Percentiles rank a stretch among this genome's conserved stretches.
Conservation (phyloP, 1,140 invertebrate species). For the Drosophila leontia region DNA sequence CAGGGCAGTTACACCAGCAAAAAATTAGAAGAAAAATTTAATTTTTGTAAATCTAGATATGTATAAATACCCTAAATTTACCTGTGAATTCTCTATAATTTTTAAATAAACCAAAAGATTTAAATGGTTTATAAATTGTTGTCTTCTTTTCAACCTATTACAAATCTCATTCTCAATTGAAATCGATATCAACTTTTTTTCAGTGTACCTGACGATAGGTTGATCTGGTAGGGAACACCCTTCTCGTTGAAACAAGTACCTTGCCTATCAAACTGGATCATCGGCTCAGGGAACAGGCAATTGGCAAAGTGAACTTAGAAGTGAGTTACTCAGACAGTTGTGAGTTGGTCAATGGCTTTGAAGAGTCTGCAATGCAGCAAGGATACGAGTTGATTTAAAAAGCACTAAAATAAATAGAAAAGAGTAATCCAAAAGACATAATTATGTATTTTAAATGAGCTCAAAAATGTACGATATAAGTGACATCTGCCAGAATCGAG, state of each 20-base stretch:
- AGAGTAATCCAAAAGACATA: neutral
- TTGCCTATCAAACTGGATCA: slow-evolving; percentile 45
- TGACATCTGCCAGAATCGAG: neutral
- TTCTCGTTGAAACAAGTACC: neutral
- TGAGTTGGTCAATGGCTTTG: slow-evolving; percentile 36
- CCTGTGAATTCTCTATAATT: no score
- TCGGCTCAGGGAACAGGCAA: slow-evolving; percentile 16
- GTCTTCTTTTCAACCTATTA: no score
- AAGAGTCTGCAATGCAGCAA: slow-evolving; percentile 20
- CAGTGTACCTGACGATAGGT: neutral
- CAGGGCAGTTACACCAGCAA: slow-evolving; percentile 1
- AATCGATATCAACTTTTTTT: neutral
- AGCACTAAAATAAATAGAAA: neutral
- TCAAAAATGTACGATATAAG: neutral
- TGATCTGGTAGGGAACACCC: neutral
- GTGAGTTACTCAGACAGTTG: slow-evolving; percentile 15
- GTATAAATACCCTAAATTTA: no score
- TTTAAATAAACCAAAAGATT: neutral
- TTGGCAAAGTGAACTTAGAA: slow-evolving; percentile 9
- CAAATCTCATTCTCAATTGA: neutral
- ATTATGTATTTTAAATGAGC: neutral
- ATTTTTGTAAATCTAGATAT: no score
- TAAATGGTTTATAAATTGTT: neutral
- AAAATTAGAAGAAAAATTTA: neutral
- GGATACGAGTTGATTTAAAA: neutral